Evolutionary conservation across 2,797 vertebrate genomes (phyloP).

Genomic region (Acanthiza pusilla): DNA sequence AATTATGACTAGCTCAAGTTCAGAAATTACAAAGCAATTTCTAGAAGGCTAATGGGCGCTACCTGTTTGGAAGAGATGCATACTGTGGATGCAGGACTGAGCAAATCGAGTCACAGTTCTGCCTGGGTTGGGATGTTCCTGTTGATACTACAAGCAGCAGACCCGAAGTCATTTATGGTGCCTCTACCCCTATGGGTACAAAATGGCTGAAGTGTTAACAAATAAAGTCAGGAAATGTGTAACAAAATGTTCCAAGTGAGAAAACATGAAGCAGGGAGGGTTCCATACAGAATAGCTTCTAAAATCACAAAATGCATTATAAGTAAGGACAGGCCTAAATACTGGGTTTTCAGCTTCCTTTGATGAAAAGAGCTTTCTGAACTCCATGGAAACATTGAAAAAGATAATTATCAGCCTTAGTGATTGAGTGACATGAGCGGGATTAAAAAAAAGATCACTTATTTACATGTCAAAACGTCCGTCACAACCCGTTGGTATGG

Average conservation of each 20-base stretch:
- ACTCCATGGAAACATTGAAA: constrained; percentile 65
- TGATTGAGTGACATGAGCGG: constrained; percentile 44
- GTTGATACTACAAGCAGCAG: background rate
- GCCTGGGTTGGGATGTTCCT: background rate
- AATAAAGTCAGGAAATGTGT: background rate
- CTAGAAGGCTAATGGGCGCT: background rate
- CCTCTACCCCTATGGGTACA: background rate
- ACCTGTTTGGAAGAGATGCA: background rate
- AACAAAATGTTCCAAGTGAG: background rate
- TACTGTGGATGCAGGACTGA: background rate
- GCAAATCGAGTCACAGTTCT: background rate
- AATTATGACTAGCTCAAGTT: background rate
- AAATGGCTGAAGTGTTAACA: background rate
- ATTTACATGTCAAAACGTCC: constrained; percentile 58
- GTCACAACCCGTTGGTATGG: constrained; percentile 52
- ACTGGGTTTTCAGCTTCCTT: constrained; percentile 13
- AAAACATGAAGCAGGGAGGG: background rate
- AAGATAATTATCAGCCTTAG: constrained; percentile 43
- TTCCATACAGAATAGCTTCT: background rate
- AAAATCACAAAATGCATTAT: background rate
- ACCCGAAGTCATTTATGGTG: background rate
- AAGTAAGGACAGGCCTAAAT: background rate
- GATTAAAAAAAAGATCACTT: constrained; percentile 49
- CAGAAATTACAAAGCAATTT: background rate
- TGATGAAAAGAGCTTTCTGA: constrained; percentile 59